These are phyloP conservation scores for Vespertilio murinus DNA, from an alignment of 2,797 vertebrate species.

Conservation along the genomic window DNA sequence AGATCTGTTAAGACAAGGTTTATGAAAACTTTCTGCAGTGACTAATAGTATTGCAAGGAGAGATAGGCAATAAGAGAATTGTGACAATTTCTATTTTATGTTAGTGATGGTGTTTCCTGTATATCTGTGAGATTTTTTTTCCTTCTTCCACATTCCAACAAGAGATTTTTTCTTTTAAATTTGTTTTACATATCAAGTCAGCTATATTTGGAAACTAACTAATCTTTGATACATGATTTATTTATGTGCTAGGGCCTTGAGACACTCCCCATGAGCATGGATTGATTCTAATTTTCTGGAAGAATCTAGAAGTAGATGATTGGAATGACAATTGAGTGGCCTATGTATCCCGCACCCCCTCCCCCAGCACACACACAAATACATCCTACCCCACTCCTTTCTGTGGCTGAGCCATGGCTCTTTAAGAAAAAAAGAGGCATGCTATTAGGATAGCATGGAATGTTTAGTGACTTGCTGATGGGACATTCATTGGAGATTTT, in stretches of 20 bases:
- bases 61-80: background rate
- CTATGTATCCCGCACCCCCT: background rate
- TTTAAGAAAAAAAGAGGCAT: background rate
- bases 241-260: background rate
- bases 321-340: background rate
- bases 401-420: background rate
- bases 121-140: background rate
- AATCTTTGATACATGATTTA: background rate
- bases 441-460: background rate
- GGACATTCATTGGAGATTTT: background rate
- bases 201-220: background rate
- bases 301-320: background rate
- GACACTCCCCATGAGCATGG: background rate
- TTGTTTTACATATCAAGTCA: slow-evolving; percentile 23
- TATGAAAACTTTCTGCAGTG: background rate
- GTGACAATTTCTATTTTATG: background rate
- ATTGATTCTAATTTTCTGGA: background rate
- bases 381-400: rapidly evolving
- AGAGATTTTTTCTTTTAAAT: slow-evolving; percentile 13
- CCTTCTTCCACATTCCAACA: slow-evolving; percentile 11
- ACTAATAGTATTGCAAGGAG: background rate
- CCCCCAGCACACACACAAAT: background rate
- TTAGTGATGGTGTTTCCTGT: slow-evolving; percentile 17
- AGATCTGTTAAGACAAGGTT: background rate
- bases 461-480: background rate